These are phyloP conservation scores for Heliconius erato DNA, from an alignment of 2,888 invertebrate genomes.

Conservation along the genomic window DNA sequence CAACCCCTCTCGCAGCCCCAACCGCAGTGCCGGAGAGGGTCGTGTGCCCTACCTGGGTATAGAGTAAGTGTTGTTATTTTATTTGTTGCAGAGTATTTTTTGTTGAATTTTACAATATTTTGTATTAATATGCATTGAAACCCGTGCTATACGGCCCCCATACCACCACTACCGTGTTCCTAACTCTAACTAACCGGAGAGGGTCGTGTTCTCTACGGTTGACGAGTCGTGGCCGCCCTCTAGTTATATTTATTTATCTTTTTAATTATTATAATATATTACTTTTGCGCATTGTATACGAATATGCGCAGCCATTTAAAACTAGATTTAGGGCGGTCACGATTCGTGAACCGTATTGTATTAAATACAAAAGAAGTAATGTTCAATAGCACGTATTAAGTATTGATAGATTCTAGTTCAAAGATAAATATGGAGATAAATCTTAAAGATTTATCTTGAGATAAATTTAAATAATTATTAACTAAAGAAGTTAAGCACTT, in stretches of 20 bases:
- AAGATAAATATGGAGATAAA: too few relatives aligned
- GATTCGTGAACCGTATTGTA: not conserved
- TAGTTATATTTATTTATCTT: too few relatives aligned
- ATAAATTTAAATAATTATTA: too few relatives aligned
- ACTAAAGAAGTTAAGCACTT: too few relatives aligned
- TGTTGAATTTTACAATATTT: too few relatives aligned
- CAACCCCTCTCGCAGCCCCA: not conserved
- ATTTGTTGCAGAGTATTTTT: too few relatives aligned
- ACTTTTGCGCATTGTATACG: too few relatives aligned
- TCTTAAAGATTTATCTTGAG: too few relatives aligned
- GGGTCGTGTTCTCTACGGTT: conserved; percentile 17
- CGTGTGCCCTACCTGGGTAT: not conserved
- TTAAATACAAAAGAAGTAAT: not conserved
- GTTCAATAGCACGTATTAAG: not conserved
- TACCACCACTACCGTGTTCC: conserved; percentile 50
- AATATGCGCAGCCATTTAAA: too few relatives aligned
- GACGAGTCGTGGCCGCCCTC: not conserved
- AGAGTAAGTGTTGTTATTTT: not conserved
- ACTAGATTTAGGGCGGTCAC: not conserved
- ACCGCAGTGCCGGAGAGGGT: conserved; percentile 38
- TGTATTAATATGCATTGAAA: conserved; percentile 71
- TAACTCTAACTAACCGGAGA: conserved; percentile 32
- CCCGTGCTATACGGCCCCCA: conserved; percentile 70
- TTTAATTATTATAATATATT: too few relatives aligned
- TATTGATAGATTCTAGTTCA: too few relatives aligned